Evolutionary conservation across 1,140 invertebrate genomes (phyloP).

Genomic region (Heliconius melpomene): DNA sequence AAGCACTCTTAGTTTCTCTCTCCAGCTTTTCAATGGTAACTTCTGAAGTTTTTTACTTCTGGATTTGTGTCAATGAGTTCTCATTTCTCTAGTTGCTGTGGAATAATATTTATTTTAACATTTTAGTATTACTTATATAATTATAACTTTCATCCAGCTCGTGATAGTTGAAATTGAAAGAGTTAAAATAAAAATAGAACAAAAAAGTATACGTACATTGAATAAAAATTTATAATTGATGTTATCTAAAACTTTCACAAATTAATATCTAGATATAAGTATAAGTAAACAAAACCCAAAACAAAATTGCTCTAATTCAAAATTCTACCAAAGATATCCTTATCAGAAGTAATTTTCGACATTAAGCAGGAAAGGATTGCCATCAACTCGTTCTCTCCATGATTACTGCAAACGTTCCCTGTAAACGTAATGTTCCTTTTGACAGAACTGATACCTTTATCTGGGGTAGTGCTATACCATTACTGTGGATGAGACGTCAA

Average conservation of each 20-base stretch:
- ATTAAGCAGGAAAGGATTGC: slow-evolving; percentile 10
- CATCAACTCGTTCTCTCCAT: background rate
- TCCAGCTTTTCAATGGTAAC: slow-evolving; percentile 47
- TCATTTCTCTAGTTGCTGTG: slow-evolving; percentile 33
- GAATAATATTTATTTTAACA: slow-evolving; percentile 34
- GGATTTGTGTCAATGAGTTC: slow-evolving; percentile 51
- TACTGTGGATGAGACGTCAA: background rate
- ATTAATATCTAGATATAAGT: background rate
- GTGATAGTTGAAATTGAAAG: background rate
- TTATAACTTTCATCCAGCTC: slow-evolving; percentile 15
- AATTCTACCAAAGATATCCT: slow-evolving; percentile 1
- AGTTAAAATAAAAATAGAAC: background rate
- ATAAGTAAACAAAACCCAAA: background rate
- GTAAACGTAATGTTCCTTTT: slow-evolving; percentile 13
- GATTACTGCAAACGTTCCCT: background rate
- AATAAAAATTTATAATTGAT: background rate
- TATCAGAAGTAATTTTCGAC: background rate
- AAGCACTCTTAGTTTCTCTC: slow-evolving; percentile 45
- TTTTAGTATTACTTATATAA: slow-evolving; percentile 12
- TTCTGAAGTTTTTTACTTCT: slow-evolving; percentile 45
- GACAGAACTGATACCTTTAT: slow-evolving; percentile 17
- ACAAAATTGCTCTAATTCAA: background rate
- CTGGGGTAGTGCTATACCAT: background rate
- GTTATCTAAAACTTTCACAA: background rate
- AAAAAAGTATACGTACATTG: background rate